Conservation (phyloP, 2,113 vertebrate genomes). For the Alexandromys fortis region DNA sequence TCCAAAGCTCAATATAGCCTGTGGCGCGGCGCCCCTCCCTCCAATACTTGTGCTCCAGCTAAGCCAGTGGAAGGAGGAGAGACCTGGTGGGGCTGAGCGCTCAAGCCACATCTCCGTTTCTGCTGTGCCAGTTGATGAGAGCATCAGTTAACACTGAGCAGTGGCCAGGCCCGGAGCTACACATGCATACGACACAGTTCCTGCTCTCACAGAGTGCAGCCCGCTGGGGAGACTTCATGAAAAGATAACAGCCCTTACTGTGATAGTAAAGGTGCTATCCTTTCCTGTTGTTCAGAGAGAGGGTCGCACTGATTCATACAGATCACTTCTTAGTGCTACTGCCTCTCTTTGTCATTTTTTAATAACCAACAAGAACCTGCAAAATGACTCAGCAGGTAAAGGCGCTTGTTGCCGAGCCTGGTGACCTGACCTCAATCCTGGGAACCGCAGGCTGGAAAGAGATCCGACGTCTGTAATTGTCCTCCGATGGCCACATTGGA, state of each 20-base stretch:
- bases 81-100: not conserved
- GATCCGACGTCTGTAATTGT: not conserved
- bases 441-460: not conserved
- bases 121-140: not conserved
- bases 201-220: not conserved
- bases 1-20: not conserved
- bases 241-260: not conserved
- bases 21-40: not conserved
- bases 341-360: not conserved
- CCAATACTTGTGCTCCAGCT: not conserved
- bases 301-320: not conserved
- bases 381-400: too few species aligned
- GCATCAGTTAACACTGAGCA: not conserved
- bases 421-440: not conserved
- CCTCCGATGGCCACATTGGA: not conserved
- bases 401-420: not conserved
- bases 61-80: not conserved
- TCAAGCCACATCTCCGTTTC: not conserved
- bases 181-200: rapidly evolving
- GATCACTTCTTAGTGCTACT: not conserved
- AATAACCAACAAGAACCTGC: not conserved
- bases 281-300: not conserved
- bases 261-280: not conserved
- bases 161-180: not conserved
- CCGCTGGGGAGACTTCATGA: not conserved